phyloP scores from a whole-genome alignment of 2,797 vertebrate species.

The Xerus rutilus region DNA sequence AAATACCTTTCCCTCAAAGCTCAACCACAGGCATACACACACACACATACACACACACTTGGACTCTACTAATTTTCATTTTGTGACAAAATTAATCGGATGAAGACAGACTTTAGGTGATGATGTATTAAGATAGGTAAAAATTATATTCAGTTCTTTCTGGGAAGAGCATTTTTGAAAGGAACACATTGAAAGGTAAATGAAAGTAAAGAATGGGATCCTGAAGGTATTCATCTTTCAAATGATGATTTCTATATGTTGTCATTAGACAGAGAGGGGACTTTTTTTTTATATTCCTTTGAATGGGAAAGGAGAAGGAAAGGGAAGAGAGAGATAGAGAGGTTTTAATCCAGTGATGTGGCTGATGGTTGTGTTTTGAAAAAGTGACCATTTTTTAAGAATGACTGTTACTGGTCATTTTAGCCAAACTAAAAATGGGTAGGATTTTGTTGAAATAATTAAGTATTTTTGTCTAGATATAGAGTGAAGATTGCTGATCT shows the following conservation, averaged over 20 bases:
- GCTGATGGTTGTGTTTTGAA: not conserved
- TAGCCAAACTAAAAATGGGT: not conserved
- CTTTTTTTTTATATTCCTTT: not conserved
- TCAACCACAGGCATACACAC: not conserved
- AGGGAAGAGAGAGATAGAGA: not conserved
- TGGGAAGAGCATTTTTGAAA: not conserved
- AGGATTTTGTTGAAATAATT: conserved; percentile 26
- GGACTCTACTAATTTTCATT: conserved; percentile 27
- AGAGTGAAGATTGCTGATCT: not conserved
- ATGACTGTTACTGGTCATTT: not conserved
- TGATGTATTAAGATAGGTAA: not conserved
- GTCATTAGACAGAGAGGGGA: not conserved
- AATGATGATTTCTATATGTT: not conserved
- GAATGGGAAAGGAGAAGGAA: not conserved
- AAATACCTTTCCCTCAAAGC: not conserved
- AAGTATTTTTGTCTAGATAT: not conserved
- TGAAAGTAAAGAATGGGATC: not conserved
- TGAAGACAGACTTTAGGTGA: not conserved
- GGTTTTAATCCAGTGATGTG: not conserved
- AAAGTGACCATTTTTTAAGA: not conserved
- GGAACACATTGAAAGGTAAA: conserved; percentile 20
- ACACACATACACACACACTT: not conserved
- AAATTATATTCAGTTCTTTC: conserved; percentile 33
- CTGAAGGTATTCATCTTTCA: not conserved
- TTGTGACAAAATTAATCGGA: not conserved